Conservation (phyloP, 2,113 vertebrate species). For the Sula dactylatra region DNA sequence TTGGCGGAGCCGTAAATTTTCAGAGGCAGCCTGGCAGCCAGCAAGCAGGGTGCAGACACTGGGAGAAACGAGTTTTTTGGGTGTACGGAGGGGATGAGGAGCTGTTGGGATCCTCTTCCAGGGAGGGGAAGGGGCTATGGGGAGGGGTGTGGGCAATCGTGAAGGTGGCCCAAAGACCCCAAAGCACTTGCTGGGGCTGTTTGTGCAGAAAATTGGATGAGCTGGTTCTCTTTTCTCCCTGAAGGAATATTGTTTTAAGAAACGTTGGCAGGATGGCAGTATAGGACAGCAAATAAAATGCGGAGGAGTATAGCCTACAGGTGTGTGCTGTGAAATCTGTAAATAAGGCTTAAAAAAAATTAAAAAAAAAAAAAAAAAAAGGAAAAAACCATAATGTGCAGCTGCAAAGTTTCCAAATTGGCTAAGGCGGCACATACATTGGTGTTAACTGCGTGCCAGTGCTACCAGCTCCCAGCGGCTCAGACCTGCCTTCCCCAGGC, state of each 20-base stretch:
- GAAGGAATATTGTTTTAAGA: not conserved
- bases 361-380: not conserved
- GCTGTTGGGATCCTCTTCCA: not conserved
- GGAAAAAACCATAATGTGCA: not conserved
- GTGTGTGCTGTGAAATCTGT: not conserved
- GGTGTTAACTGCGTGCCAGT: not conserved
- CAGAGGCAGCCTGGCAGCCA: not conserved
- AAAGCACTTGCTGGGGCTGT: not conserved
- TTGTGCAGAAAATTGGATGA: not conserved
- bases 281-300: not conserved
- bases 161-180: not conserved
- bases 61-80: not conserved
- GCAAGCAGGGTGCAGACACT: not conserved
- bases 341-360: not conserved
- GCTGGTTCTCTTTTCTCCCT: not conserved
- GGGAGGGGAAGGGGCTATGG: not conserved
- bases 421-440: accelerated
- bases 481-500: not conserved
- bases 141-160: not conserved
- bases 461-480: accelerated
- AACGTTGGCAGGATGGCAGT: not conserved
- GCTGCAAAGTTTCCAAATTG: not conserved
- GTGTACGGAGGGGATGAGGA: not conserved
- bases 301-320: not conserved
- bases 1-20: not conserved